Percentiles rank a stretch among this genome's conserved stretches.
Conservation (phyloP, 30 jellyfish, hydroid and myxozoan species). For the Aurelia sp. region DNA sequence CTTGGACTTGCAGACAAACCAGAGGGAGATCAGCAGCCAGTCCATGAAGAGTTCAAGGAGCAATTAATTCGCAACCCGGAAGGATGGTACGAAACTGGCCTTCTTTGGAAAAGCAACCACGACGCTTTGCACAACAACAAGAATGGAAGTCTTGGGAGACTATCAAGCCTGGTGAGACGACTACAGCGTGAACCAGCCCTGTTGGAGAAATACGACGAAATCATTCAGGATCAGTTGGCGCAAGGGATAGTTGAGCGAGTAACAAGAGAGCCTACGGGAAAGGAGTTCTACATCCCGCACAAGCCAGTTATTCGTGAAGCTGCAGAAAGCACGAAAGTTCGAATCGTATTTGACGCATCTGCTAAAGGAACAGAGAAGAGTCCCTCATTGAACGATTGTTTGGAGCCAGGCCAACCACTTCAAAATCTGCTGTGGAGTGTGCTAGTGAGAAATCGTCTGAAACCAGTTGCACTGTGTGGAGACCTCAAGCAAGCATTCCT, state of each 20-base stretch:
- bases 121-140: constrained; percentile 42
- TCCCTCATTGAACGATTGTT: constrained; percentile 83
- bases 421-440: constrained; percentile 38
- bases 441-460: constrained; percentile 71
- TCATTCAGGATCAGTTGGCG: constrained; percentile 67
- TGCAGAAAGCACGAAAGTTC: constrained; percentile 57
- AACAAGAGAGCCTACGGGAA: constrained; percentile 14
- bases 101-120: constrained; percentile 19
- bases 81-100: constrained; percentile 67
- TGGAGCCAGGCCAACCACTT: constrained; percentile 81
- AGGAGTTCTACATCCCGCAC: constrained; percentile 75
- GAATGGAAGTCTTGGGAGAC: constrained; percentile 20
- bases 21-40: background rate
- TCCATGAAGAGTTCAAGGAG: constrained; percentile 71
- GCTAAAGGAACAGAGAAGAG: constrained; percentile 52
- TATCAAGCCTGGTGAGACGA: background rate
- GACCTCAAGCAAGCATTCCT: constrained; percentile 83
- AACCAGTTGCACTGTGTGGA: constrained; percentile 21
- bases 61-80: constrained; percentile 48
- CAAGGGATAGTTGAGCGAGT: constrained; percentile 77
- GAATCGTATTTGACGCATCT: constrained; percentile 74
- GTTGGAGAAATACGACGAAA: constrained; percentile 74
- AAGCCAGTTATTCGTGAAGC: constrained; percentile 72
- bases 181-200: constrained; percentile 4
- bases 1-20: too few species aligned